Evolutionary conservation across 2,888 invertebrate species (phyloP).

Genomic region (Rosalia funebris): DNA sequence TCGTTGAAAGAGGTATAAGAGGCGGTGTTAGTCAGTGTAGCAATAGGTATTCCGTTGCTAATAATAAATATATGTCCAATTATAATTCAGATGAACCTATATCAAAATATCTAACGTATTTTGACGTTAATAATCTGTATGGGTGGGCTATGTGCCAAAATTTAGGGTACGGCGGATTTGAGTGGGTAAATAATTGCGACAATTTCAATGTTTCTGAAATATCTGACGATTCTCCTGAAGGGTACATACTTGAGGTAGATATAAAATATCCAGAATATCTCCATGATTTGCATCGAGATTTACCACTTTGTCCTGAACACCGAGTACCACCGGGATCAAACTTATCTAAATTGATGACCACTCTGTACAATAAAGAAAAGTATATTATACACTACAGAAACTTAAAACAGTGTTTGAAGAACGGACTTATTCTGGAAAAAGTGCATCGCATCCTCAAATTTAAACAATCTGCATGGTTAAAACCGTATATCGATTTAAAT

Average conservation of each 20-base stretch:
- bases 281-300: constrained; percentile 53
- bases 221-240: no score
- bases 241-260: constrained; percentile 60
- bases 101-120: constrained; percentile 50
- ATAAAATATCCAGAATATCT: constrained; percentile 58
- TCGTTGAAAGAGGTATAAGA: constrained; percentile 19
- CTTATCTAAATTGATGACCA: constrained; percentile 42
- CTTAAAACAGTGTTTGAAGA: constrained; percentile 49
- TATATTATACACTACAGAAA: constrained; percentile 50
- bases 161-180: not conserved
- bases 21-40: constrained; percentile 16
- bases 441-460: constrained; percentile 52
- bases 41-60: no score
- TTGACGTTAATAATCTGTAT: constrained; percentile 37
- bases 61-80: no score
- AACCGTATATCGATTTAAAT: constrained; percentile 57
- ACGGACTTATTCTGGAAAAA: constrained; percentile 46
- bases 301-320: constrained; percentile 46
- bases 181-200: no score
- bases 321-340: constrained; percentile 36
- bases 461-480: constrained; percentile 55
- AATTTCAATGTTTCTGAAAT: no score
- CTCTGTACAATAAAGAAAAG: constrained; percentile 44
- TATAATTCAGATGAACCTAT: constrained; percentile 46
- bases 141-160: constrained; percentile 1